Evolutionary conservation across 2,888 invertebrate genomes (phyloP), one percentile per base, ranked within the genome.

Genomic region (Thymelicus sylvestris): DNA sequence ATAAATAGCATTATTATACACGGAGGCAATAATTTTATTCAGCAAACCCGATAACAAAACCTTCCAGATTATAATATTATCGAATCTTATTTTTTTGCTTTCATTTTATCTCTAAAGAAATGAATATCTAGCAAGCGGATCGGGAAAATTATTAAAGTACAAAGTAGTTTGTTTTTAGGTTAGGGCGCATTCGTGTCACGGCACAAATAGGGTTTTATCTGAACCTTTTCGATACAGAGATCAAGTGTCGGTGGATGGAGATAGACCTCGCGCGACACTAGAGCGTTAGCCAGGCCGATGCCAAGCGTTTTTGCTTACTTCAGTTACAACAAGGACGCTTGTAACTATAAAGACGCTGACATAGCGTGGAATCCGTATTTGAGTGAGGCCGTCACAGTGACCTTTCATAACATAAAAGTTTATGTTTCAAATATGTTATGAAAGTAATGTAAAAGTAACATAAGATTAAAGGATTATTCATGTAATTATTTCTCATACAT

Each of bases 91-190:
- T 57, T 63, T 57, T 63, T 31, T 67, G 12, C 24, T 47, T 66
- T n/a, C n/a, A 8, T 38, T 62, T 63, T 57, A 63, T 12, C 52
- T 60, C 19, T 7, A 50, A 50, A 59, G 50, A 52, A 55, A 70
- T 62, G 61, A 65, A 70, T 65, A 65, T 44, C 64, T 61, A 52
- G 52, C 39, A 39, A 39, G 59, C 38, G 41, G 59, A 60, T 65
- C 48, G 50, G 41, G 60, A 39, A 60, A 65, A 65, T 52, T 59
- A 65, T 65, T 65, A 60, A 70, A 70, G 65, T 65, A 50, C n/a
- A 59, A 65, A 59, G 41, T 60, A 57, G 64, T 69, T 69, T 69
- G 39, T 64, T 70, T 70, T 70, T 60, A 65, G 70, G 59, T 65
- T 65, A 70, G 50, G 19, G 39, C 24, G 41, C 24, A 60, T 70